Evolutionary conservation across 2,888 invertebrate genomes (phyloP), one percentile per base, ranked within the genome.

Genomic region (Drosophila quasianomalipes): DNA sequence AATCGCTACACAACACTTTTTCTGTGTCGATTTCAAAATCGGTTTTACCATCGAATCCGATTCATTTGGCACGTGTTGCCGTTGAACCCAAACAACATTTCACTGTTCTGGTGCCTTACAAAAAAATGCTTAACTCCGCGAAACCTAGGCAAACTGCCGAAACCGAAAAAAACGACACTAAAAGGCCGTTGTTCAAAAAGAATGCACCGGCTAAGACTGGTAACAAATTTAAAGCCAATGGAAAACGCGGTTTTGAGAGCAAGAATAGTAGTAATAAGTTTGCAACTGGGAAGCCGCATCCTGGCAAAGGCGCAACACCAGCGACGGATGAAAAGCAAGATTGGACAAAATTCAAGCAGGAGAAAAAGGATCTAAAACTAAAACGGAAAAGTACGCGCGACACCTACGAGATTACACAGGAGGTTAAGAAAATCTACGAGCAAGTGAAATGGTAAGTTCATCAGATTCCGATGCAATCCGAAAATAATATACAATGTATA

Each of bases 331-430:
- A 96, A 93, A 95, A 95, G 65, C 95, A 95, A 0, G 95, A 96
- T 90, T 97, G 97, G 97, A 94, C 94, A 16, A 95, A 96, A 91
- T 95, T 96, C 92, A 97, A 96, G 87, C 95, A 96, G 85, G 95
- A 97, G 72, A 96, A 96, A 89, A 97, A 97, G 85, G 95, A 96
- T 76, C 92, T 97, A 2, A 95, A 95, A 74, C 87, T 95, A 28
- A 94, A 95, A 58, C 95, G 96, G 59, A 96, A 95, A 91, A 95
- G 96, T 33, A 94, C 92, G 22, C 94, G 94, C 30, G 91, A 93
- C 39, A 91, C 94, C 2, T 95, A 95, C 76, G 94, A 95, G 71
- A 90, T 95, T 6, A 93, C 95, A 2, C 88, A 94, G 1, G 93
- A 94, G 90, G 95, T 95, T 0, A 96, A 96, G 83, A 92, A 94